These are phyloP conservation scores for Enteromius anoplus DNA, from an alignment of 2,797 vertebrate species.

Conservation along the genomic window DNA sequence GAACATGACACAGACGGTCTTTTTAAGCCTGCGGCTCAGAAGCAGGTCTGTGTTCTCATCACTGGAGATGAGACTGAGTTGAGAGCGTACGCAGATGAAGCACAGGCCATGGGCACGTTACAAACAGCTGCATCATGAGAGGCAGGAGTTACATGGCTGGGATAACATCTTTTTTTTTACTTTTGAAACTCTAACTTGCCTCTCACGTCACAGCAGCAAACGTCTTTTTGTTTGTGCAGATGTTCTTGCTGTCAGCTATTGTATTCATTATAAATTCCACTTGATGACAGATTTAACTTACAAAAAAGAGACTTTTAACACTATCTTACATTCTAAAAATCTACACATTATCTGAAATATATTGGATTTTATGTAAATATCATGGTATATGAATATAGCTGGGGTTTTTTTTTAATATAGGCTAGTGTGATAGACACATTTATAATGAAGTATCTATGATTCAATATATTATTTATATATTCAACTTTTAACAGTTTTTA, in stretches of 20 bases:
- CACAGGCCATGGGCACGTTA: neutral
- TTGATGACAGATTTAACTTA: neutral
- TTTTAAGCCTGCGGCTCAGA: conserved; percentile 5
- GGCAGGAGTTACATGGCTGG: neutral
- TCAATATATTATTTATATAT: too few relatives aligned
- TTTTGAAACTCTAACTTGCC: neutral
- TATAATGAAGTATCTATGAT: too few relatives aligned
- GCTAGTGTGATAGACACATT: too few relatives aligned
- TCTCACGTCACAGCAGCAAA: too few relatives aligned
- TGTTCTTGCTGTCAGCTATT: neutral
- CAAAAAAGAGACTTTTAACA: neutral
- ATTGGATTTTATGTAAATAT: neutral
- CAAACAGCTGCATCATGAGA: conserved; percentile 13
- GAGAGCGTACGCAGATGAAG: neutral
- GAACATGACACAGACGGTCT: neutral
- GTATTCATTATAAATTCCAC: neutral
- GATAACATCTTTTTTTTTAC: neutral
- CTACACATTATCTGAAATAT: neutral
- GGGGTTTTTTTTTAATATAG: too few relatives aligned
- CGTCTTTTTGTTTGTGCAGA: neutral
- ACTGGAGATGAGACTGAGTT: conserved; percentile 9
- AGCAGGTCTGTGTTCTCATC: neutral
- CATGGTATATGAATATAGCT: neutral
- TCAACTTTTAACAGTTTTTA: too few relatives aligned
- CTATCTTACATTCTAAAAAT: too few relatives aligned